Evolutionary conservation across 1,140 invertebrate genomes (phyloP).

Genomic region (Ylistrum balloti): DNA sequence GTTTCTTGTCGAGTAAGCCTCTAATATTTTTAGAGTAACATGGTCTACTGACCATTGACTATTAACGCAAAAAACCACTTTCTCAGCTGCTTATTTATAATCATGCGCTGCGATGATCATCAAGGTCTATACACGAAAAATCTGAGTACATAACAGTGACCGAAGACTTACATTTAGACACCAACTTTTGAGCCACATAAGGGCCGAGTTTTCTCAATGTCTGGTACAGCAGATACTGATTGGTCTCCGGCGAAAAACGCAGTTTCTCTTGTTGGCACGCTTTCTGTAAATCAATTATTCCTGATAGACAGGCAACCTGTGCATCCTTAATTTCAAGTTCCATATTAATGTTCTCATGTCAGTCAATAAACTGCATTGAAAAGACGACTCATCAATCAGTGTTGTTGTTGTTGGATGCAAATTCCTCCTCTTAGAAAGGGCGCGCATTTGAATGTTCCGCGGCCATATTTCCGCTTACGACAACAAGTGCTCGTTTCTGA

Average conservation of each 20-base stretch:
- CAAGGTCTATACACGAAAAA: too few species aligned
- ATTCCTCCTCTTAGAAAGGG: conserved; percentile 1
- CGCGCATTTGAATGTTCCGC: conserved; percentile 37
- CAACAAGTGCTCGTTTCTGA: not conserved
- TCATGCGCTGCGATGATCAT: too few species aligned
- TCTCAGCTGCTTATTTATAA: too few species aligned
- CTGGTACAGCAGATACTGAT: conserved; percentile 73
- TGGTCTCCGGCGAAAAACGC: conserved; percentile 76
- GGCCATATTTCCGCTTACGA: conserved; percentile 37
- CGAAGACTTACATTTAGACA: conserved; percentile 76
- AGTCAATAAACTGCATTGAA: not conserved
- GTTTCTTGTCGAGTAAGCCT: too few species aligned
- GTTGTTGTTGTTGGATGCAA: not conserved
- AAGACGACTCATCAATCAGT: not conserved
- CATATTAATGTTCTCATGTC: not conserved
- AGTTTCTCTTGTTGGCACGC: conserved; percentile 68
- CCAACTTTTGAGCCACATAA: conserved; percentile 74
- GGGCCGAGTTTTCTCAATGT: conserved; percentile 76
- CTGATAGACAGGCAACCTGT: conserved; percentile 72
- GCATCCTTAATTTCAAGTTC: conserved; percentile 62
- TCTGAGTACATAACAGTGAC: too few species aligned
- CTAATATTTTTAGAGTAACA: too few species aligned
- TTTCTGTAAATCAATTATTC: conserved; percentile 72
- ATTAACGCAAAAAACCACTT: too few species aligned
- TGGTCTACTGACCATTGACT: too few species aligned